A percentile compares a stretch with the other conserved stretches of the same genome.
phyloP scores from a whole-genome alignment of 2,113 vertebrate species.

The Hippocampus comes region DNA sequence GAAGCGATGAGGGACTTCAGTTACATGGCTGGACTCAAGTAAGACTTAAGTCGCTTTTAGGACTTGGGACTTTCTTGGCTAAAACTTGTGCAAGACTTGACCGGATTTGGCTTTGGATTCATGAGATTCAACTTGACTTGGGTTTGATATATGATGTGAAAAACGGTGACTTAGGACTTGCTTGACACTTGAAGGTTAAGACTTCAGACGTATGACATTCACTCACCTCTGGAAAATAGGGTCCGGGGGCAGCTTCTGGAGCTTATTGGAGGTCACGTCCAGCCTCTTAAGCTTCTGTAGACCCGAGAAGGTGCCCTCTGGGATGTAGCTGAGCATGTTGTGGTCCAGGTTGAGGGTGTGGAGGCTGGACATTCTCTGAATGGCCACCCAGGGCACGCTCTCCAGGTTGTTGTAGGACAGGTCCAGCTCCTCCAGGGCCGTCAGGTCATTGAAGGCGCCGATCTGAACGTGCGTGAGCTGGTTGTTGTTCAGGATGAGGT shows the following conservation, averaged over 20 bases:
- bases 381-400: slow-evolving; percentile 92
- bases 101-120: background rate
- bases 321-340: slow-evolving; percentile 97
- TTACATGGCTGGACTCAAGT: background rate
- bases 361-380: slow-evolving; percentile 94
- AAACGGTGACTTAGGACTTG: too few relatives aligned
- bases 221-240: slow-evolving; percentile 85
- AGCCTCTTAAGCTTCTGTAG: slow-evolving; percentile 96
- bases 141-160: background rate
- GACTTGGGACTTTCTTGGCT: background rate
- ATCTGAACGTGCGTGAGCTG: slow-evolving; percentile 91
- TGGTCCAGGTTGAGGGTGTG: slow-evolving; percentile 96
- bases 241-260: slow-evolving; percentile 96
- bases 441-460: slow-evolving; percentile 92
- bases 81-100: background rate
- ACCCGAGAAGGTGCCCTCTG: slow-evolving; percentile 96
- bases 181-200: too few relatives aligned
- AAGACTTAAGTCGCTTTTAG: background rate
- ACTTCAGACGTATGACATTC: background rate
- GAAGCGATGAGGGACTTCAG: slow-evolving; percentile 34
- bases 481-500: slow-evolving; percentile 98
- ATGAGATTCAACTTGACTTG: background rate
- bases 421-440: slow-evolving; percentile 94
- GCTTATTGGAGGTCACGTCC: slow-evolving; percentile 97
- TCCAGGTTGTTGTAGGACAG: slow-evolving; percentile 97